A percentile compares a stretch with the other conserved stretches of the same genome.
Conservation (phyloP, 1,140 invertebrate species). For the Scaptomyza pallida region DNA sequence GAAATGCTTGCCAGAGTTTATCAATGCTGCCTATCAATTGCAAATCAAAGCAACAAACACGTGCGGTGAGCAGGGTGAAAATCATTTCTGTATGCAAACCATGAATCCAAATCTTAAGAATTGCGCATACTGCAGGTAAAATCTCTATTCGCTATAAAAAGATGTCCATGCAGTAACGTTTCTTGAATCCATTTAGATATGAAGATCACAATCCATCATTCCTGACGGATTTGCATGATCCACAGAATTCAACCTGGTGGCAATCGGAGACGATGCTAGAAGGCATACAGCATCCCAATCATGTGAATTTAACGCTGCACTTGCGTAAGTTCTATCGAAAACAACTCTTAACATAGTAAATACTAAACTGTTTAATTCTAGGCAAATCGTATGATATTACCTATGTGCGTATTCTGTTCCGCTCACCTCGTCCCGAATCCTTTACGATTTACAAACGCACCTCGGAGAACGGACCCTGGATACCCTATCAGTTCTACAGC, state of each 20-base stretch:
- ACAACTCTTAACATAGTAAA: background rate
- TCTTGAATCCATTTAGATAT: slow-evolving; percentile 34
- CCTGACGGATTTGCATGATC: slow-evolving; percentile 95
- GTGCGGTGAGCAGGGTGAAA: slow-evolving; percentile 91
- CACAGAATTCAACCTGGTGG: slow-evolving; percentile 98
- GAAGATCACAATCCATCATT: slow-evolving; percentile 85
- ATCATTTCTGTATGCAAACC: slow-evolving; percentile 95
- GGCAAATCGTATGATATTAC: slow-evolving; percentile 99
- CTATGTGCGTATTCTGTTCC: slow-evolving; percentile 96
- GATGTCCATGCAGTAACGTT: too few species aligned
- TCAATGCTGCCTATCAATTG: slow-evolving; percentile 96
- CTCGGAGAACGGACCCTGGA: slow-evolving; percentile 92
- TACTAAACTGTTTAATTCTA: slow-evolving; percentile 74
- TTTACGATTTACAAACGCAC: slow-evolving; percentile 97
- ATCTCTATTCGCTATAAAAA: background rate
- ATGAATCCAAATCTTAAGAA: slow-evolving; percentile 86
- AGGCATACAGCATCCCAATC: slow-evolving; percentile 93
- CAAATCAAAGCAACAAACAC: slow-evolving; percentile 97
- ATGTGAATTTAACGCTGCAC: slow-evolving; percentile 96
- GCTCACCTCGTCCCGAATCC: slow-evolving; percentile 97
- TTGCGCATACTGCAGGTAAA: slow-evolving; percentile 84
- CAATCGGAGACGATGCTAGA: slow-evolving; percentile 99
- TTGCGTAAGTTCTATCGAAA: slow-evolving; percentile 88
- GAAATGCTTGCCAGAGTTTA: slow-evolving; percentile 97
- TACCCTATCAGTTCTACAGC: slow-evolving; percentile 98